Evolutionary conservation across 1,140 invertebrate species (phyloP), one percentile per base, ranked within the genome.

Genomic region (Notospermus geniculatus): DNA sequence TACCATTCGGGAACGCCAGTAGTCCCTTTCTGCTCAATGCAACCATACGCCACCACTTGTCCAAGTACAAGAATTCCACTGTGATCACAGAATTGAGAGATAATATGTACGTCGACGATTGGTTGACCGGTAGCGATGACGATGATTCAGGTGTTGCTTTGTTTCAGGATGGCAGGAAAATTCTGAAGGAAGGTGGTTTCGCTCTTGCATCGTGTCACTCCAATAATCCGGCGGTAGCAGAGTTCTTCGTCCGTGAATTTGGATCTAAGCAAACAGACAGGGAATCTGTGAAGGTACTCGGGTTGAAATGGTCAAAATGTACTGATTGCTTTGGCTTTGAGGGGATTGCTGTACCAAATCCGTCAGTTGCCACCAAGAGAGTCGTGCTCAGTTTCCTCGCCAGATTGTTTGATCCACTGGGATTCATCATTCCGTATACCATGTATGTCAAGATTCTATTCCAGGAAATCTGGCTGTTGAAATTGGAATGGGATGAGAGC

Each of bases 21-120:
- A 63, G 62, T 43, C 56, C 56, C 19, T 63, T 52, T 43, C 29
- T 63, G 25, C 45, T 61, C 2, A 55, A 28, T 13, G 62, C 58
- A 2, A 54, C 58, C 13, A 5, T 61, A 4, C n/a, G 52, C 19
- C 27, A 62, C 29, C 57, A 61, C 39, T 62, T 62, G 82, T 80
- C 60, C 78, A 19, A 67, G 72, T 0, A 59, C 64, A 50, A 53
- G 57, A 23, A 52, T 60, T 5, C 65, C 54, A 17, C 59, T 54
- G 72, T 67, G 30, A 43, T 65, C 50, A 52, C 68, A 36, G 62
- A 70, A 17, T 72, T 80, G 19, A 23, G 29, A 30, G 68, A 64
- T 23, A 74, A 80, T 63, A 81, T 80, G 59, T 85, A 83, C 63
- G 75, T 81, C 13, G 83, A 85, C 63, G 82, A 84, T 68, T 52